Evolutionary conservation across 2,113 vertebrate genomes (phyloP).

Genomic region (Stegastes partitus): DNA sequence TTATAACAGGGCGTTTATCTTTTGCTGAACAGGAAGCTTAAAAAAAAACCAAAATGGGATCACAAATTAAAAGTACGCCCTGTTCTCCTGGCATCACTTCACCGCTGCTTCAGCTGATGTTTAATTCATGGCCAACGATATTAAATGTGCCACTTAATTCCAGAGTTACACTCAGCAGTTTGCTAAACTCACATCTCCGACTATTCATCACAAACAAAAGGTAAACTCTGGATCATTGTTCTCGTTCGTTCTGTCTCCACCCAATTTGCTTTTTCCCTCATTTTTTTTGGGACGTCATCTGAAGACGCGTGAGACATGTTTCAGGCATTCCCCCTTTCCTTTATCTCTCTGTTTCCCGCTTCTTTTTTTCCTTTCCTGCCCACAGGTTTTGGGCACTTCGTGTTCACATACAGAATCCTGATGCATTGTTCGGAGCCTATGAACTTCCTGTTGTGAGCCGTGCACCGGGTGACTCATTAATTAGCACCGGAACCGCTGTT

Average conservation of each 20-base stretch:
- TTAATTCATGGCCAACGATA: too few species aligned
- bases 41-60: too few species aligned
- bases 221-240: neutral
- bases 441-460: constrained; percentile 81
- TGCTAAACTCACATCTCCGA: too few species aligned
- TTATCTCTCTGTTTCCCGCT: constrained; percentile 63
- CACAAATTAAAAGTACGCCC: too few species aligned
- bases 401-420: constrained; percentile 55
- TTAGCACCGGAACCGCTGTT: constrained; percentile 70
- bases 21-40: too few species aligned
- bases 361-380: constrained; percentile 43
- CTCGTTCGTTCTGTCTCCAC: too few species aligned
- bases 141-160: too few species aligned
- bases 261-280: neutral
- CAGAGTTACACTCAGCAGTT: too few species aligned
- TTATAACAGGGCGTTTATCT: too few species aligned
- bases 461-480: constrained; percentile 62
- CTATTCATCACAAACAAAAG: neutral
- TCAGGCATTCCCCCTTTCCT: constrained; percentile 10
- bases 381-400: constrained; percentile 19
- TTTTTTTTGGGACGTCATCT: neutral
- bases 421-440: constrained; percentile 76
- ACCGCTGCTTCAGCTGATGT: too few species aligned
- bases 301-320: constrained; percentile 30
- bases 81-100: too few species aligned